Conservation (phyloP, 2,113 vertebrate genomes). For the Scartelaos histophorus region DNA sequence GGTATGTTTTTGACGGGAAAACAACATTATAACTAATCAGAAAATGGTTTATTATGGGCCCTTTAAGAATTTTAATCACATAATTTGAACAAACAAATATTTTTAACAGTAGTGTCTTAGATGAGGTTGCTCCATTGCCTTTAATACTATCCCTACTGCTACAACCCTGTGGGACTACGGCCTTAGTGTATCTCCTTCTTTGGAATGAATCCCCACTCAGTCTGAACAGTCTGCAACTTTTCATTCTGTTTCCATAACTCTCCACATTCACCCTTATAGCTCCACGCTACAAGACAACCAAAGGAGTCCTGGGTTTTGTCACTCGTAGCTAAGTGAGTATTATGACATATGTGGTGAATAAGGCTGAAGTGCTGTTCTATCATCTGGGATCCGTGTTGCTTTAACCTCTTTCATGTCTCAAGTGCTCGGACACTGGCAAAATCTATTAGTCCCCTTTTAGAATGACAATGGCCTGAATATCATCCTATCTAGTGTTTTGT, state of each 20-base stretch:
- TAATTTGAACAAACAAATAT: background rate
- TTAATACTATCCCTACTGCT: background rate
- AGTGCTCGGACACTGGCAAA: slow-evolving; percentile 70
- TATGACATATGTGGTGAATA: slow-evolving; percentile 59
- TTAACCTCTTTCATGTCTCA: slow-evolving; percentile 72
- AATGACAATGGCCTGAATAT: slow-evolving; percentile 67
- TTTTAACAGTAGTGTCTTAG: background rate
- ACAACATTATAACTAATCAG: no score
- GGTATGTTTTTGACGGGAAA: no score
- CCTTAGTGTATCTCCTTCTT: background rate
- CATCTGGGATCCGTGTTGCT: slow-evolving; percentile 56
- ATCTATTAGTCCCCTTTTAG: slow-evolving; percentile 72
- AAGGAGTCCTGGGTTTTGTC: slow-evolving; percentile 23
- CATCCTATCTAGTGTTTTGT: slow-evolving; percentile 73
- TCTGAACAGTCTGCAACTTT: background rate
- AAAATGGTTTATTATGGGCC: no score
- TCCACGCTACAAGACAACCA: slow-evolving; percentile 9
- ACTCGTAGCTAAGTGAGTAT: slow-evolving; percentile 40
- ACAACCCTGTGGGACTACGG: background rate
- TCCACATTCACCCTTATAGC: slow-evolving; percentile 3
- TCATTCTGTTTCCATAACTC: background rate
- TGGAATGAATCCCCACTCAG: background rate
- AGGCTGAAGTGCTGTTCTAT: slow-evolving; percentile 51
- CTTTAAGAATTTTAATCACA: no score
- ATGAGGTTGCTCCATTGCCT: background rate